Conservation (phyloP, 2,888 invertebrate genomes). For the Pimpla rufipes region DNA sequence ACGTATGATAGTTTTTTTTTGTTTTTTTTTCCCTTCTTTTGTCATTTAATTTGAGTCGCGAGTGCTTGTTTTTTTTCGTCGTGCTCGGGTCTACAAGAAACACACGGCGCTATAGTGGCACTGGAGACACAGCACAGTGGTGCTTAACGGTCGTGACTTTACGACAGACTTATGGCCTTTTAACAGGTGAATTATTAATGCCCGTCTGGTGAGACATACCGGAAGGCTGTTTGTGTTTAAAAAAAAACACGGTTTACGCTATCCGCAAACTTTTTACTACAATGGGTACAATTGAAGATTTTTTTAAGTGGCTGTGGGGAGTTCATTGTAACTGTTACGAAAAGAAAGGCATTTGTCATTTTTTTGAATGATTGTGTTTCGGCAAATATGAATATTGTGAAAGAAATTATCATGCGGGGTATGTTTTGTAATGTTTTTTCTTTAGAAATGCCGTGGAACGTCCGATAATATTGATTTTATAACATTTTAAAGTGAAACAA, state of each 20-base stretch:
- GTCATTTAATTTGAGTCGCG: neutral
- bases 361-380: too few species aligned
- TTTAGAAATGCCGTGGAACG: too few species aligned
- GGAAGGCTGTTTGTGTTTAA: neutral
- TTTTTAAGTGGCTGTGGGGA: neutral
- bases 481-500: too few species aligned
- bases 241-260: neutral
- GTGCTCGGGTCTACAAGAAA: neutral
- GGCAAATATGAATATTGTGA: too few species aligned
- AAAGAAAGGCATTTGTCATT: too few species aligned
- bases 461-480: too few species aligned
- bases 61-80: neutral
- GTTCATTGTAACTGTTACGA: neutral
- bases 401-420: too few species aligned
- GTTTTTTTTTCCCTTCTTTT: neutral
- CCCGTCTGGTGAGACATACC: neutral
- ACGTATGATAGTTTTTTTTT: constrained; percentile 26
- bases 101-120: neutral
- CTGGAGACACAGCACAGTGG: neutral
- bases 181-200: constrained; percentile 11
- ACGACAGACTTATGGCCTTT: constrained; percentile 11
- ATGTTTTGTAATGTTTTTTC: too few species aligned
- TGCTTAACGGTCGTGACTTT: neutral
- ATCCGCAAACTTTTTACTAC: neutral
- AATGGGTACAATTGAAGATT: neutral